Conservation (phyloP, 2,888 invertebrate genomes). For the Beris morrisii region DNA sequence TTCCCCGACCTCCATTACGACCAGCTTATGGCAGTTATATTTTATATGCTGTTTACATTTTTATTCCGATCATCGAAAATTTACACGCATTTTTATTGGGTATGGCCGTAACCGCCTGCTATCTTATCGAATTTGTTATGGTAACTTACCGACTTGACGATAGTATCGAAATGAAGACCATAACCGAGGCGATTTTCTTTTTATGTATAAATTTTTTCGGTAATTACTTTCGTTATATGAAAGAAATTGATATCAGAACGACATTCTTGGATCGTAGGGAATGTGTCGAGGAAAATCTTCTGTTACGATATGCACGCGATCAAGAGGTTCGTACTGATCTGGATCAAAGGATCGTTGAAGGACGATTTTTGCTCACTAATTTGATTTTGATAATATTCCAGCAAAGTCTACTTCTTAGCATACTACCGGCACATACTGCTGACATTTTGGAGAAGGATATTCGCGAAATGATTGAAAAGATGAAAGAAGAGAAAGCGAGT, state of each 20-base stretch:
- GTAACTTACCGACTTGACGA: constrained; percentile 59
- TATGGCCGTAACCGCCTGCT: constrained; percentile 65
- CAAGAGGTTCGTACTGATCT: constrained; percentile 67
- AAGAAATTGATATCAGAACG: constrained; percentile 81
- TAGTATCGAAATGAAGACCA: constrained; percentile 52
- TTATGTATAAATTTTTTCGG: constrained; percentile 79
- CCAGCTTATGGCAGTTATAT: constrained; percentile 74
- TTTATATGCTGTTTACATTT: constrained; percentile 78
- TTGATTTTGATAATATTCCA: constrained; percentile 49
- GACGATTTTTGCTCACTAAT: background rate
- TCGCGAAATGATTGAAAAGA: constrained; percentile 60
- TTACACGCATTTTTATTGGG: constrained; percentile 72
- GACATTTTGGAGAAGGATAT: constrained; percentile 63
- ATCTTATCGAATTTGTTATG: constrained; percentile 63
- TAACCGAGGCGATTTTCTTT: constrained; percentile 72
- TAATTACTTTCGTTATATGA: constrained; percentile 84
- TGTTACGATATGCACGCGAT: constrained; percentile 79
- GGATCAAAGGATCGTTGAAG: background rate
- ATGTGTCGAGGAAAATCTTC: constrained; percentile 81
- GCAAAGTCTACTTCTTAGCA: constrained; percentile 83
- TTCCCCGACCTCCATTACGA: constrained; percentile 57
- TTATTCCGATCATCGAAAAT: constrained; percentile 77
- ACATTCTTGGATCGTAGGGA: constrained; percentile 86
- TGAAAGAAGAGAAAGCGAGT: constrained; percentile 53
- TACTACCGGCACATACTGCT: constrained; percentile 84